Evolutionary conservation across 2,797 vertebrate species (phyloP), one percentile per base, ranked within the genome.

Genomic region (Amblyopsis hoosieri): DNA sequence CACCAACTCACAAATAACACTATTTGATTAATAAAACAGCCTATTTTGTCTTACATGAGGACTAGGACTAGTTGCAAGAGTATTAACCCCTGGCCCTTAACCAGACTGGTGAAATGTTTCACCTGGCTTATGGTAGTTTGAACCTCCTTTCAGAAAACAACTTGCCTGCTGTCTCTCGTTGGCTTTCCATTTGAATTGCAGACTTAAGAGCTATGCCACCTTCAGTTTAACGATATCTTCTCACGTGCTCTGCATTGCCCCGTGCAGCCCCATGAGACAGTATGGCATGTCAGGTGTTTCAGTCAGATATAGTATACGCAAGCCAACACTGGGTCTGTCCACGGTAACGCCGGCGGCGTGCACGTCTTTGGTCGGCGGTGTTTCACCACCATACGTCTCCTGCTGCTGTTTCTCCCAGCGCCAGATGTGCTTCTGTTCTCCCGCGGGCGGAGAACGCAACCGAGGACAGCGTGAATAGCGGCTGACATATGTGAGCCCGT

Each of bases 391-490:
- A 23, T 23, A 23, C 23, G 46, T 48, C 46, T 11, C 14, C 14
- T 55, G 69, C 75, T 68, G 68, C 67, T 60, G 76, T 67, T 63
- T 82, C 66, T 66, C 45, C 7, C 19, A 3, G 57, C 67, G 71
- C 75, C 83, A 84, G 82, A 79, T 85, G 82, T 74, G 80, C 70
- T 58, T 78, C 75, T 52, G 64, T 33, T 73, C 46, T 65, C 68
- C 76, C 65, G 64, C 13, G 72, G 71, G 71, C 51, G 52, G 52
- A 31, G 53, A 29, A 54, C 14, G 52, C 52, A 31, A 19, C 52
- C 3, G 19, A 11, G 64, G 79, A 59, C 71, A 47, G 58, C 74
- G 61, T 23, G 23, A 23, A 23, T 46, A 60, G 58, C 31, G 58
- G 56, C 68, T 66, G 52, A 29, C 53, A 23, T 33, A 6, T 42